A percentile compares a stretch with the other conserved stretches of the same genome.
phyloP scores from a whole-genome alignment of 2,797 vertebrate genomes.

The Gambelia wislizenii region DNA sequence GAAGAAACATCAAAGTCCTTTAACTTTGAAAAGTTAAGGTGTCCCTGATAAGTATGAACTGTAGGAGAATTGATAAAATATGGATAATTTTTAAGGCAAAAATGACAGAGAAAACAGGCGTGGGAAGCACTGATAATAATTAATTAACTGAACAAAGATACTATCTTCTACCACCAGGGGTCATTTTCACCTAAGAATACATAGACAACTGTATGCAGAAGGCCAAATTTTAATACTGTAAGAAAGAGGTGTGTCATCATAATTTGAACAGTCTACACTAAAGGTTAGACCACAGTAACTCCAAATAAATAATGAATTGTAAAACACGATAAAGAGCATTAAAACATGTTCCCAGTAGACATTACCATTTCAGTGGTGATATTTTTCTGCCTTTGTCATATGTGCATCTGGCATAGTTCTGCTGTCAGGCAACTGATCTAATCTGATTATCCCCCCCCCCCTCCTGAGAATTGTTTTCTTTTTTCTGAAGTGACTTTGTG shows the following conservation, averaged over 20 bases:
- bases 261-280: background rate
- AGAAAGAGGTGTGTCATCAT: background rate
- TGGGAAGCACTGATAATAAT: background rate
- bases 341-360: conserved; percentile 3
- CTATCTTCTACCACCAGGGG: conserved; percentile 62
- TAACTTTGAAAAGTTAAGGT: background rate
- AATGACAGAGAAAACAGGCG: background rate
- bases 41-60: background rate
- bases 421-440: conserved; percentile 6
- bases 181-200: conserved; percentile 64
- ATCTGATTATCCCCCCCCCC: conserved; percentile 35
- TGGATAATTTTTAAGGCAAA: conserved; percentile 15
- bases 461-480: conserved; percentile 28
- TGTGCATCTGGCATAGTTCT: background rate
- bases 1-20: background rate
- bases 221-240: conserved; percentile 25
- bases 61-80: background rate
- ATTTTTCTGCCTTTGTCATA: conserved; percentile 24
- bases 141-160: conserved; percentile 47
- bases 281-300: background rate
- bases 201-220: conserved; percentile 24
- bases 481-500: conserved; percentile 30
- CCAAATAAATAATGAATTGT: background rate
- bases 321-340: conserved; percentile 5
- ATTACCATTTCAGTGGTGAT: background rate